Conservation (phyloP, 2,888 invertebrate species). For the Volucella inanis region DNA sequence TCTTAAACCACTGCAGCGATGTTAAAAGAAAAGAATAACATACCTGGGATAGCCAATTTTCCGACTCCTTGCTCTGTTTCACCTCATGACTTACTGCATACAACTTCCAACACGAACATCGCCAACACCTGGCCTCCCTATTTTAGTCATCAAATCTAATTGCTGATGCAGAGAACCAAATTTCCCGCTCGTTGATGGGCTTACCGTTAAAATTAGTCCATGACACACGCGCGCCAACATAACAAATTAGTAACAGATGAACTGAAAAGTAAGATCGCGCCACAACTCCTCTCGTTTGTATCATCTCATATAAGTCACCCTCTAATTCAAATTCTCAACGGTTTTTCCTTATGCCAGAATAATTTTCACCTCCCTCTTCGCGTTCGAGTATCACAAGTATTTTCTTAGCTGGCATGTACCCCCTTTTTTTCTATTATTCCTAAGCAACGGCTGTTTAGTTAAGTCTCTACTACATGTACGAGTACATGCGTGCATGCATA, state of each 20-base stretch:
- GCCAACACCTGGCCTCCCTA: conserved; percentile 36
- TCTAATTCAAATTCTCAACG: conserved; percentile 67
- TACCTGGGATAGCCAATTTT: too few relatives aligned
- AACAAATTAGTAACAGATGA: conserved; percentile 74
- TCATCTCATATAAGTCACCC: conserved; percentile 68
- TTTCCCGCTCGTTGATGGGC: conserved; percentile 35
- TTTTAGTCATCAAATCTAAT: conserved; percentile 24
- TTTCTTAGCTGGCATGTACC: conserved; percentile 54
- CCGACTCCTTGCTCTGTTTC: too few relatives aligned
- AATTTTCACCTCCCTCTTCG: conserved; percentile 38
- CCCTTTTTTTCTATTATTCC: conserved; percentile 49
- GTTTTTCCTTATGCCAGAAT: conserved; percentile 71
- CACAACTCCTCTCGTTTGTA: not conserved
- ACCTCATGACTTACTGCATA: too few relatives aligned
- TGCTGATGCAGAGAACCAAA: conserved; percentile 32
- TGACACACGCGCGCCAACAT: conserved; percentile 23
- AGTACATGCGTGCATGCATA: too few relatives aligned
- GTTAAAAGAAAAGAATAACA: too few relatives aligned
- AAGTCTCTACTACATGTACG: conserved; percentile 25
- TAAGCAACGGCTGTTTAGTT: conserved; percentile 65
- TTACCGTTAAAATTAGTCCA: conserved; percentile 59
- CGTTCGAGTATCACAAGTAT: not conserved
- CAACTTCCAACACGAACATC: not conserved
- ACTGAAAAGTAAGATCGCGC: conserved; percentile 35
- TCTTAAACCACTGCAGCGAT: too few relatives aligned